Conservation (phyloP, 92 coral and sea anemone species). For the Heliopora coerulea region DNA sequence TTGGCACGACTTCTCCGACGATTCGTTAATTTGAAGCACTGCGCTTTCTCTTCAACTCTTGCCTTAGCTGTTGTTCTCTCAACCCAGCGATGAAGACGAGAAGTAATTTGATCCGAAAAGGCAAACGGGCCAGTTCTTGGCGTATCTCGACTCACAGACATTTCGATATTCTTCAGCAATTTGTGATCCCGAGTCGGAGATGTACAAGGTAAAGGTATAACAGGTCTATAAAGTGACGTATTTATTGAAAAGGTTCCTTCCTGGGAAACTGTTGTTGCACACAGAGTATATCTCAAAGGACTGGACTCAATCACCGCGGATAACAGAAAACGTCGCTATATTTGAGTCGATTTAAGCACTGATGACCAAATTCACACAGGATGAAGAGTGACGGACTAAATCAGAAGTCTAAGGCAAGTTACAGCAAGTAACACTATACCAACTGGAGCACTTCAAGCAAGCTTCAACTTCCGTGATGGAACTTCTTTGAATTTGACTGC, state of each 20-base stretch:
- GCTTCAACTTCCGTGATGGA: no score
- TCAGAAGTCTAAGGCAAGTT: background rate
- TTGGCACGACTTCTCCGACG: background rate
- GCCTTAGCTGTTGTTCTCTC: slow-evolving; percentile 30
- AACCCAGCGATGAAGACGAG: slow-evolving; percentile 31
- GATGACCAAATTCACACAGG: no score
- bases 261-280: no score
- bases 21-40: background rate
- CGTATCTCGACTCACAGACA: background rate
- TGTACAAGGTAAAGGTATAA: no score
- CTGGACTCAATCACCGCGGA: no score
- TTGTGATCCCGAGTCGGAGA: background rate
- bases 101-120: slow-evolving; percentile 42
- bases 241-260: no score
- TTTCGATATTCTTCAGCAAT: background rate
- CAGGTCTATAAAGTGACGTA: no score
- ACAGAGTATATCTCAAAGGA: no score
- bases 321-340: no score
- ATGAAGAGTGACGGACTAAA: no score
- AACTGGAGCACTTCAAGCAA: background rate
- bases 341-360: no score
- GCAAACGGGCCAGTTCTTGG: background rate
- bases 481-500: no score
- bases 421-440: background rate
- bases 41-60: slow-evolving; percentile 30